Evolutionary conservation across 2,888 invertebrate species (phyloP).

Genomic region (Megamerina dolium): DNA sequence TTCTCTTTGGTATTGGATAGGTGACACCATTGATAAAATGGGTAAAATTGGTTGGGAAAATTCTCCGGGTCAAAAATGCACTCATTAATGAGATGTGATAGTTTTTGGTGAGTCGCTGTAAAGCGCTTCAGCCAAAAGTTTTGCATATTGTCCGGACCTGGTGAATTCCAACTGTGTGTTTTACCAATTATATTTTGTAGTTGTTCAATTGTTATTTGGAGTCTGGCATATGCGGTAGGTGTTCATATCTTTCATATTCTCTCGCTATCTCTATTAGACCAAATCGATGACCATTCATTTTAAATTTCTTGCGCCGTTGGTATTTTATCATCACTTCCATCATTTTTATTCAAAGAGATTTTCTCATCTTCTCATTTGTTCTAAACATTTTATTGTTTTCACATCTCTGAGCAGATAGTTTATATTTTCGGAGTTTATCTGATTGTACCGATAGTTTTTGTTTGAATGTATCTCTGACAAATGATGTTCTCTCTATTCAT

Average conservation of each 20-base stretch:
- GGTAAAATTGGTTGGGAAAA: neutral
- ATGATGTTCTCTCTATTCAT: neutral
- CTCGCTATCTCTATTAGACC: neutral
- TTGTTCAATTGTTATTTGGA: neutral
- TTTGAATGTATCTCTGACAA: neutral
- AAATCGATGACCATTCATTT: neutral
- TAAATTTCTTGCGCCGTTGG: neutral
- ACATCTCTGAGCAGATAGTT: neutral
- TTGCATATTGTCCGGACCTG: neutral
- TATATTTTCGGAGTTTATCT: neutral
- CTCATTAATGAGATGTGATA: slow-evolving; percentile 1
- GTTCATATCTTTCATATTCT: neutral
- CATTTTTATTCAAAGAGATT: too few species aligned
- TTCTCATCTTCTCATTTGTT: too few species aligned
- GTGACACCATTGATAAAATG: neutral
- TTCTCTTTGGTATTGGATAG: neutral
- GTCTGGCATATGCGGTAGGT: neutral
- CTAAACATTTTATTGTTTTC: too few species aligned
- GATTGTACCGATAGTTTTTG: neutral
- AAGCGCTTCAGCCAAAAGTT: slow-evolving; percentile 4
- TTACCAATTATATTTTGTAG: neutral
- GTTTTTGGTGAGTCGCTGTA: neutral
- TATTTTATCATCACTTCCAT: too few species aligned
- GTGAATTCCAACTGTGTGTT: neutral
- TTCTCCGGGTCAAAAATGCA: neutral